Evolutionary conservation across 1,140 invertebrate species (phyloP), one percentile per base, ranked within the genome.

Genomic region (Idris sp.): DNA sequence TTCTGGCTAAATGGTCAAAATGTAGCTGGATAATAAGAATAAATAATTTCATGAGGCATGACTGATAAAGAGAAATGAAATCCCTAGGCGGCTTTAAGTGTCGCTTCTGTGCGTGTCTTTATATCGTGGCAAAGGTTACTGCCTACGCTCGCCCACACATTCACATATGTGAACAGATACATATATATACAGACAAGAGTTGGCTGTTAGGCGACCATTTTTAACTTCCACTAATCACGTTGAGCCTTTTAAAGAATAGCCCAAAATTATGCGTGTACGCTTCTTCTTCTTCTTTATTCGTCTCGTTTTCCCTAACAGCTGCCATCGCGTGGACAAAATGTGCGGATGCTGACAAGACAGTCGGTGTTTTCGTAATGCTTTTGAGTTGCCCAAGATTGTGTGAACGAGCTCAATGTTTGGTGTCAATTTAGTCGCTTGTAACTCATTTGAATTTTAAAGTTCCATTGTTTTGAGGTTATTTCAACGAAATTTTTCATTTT

Each of bases 101-200:
- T 61, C 48, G 67, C 49, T 71, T 61, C 67, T 61, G 46, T 51
- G 11, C 13, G n/a, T n/a, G 43, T 59, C 36, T 61, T 62, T 54
- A 62, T 71, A 56, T 33, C 38, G 67, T 72, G 68, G 68, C 68
- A 72, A 64, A 72, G 68, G 56, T 72, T 61, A 69, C 65, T 28
- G 56, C 67, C 67, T 40, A 71, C 67, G 49, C 15, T 72, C 68
- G 68, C 68, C 68, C 58, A 72, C 68, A 28, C 67, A 31, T 31
- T 11, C 51, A 41, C 68, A 51, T 49, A n/a, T n/a, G n/a, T n/a
- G n/a, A n/a, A n/a, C n/a, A n/a, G n/a, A n/a, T n/a, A n/a, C n/a
- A n/a, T n/a, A n/a, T n/a, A n/a, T n/a, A n/a, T n/a, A n/a, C n/a
- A n/a, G n/a, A n/a, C n/a, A n/a, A n/a, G n/a, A n/a, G n/a, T n/a